Evolutionary conservation across 2,888 invertebrate species (phyloP).

Genomic region (Nemapogon koenigi): DNA sequence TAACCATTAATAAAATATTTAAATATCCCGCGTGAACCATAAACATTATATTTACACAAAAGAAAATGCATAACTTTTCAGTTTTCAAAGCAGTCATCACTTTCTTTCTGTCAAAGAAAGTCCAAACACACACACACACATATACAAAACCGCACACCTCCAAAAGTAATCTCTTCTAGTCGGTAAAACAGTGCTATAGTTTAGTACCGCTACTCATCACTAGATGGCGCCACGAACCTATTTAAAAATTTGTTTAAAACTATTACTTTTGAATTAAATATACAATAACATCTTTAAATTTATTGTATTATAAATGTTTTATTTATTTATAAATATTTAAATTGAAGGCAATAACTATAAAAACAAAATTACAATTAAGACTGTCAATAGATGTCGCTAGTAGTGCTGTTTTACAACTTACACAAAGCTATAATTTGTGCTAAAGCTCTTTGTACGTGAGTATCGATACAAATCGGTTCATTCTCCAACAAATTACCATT

Average conservation of each 20-base stretch:
- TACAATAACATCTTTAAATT: not conserved
- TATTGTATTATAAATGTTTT: not conserved
- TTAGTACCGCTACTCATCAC: conserved; percentile 25
- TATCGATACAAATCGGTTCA: conserved; percentile 47
- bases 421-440: conserved; percentile 9
- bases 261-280: not conserved
- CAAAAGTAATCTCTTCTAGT: conserved; percentile 10
- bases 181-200: conserved; percentile 16
- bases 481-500: conserved; percentile 49
- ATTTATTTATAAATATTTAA: not conserved
- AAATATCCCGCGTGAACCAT: too few species aligned
- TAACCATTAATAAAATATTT: too few species aligned
- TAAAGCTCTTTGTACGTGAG: conserved; percentile 36
- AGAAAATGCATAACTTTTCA: too few species aligned
- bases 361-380: not conserved
- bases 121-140: too few species aligned
- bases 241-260: not conserved
- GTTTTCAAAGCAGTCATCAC: too few species aligned
- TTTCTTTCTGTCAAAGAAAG: too few species aligned
- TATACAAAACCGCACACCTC: conserved; percentile 11
- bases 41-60: too few species aligned
- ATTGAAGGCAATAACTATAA: not conserved
- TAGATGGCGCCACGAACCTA: conserved; percentile 27
- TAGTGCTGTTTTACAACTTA: conserved; percentile 18
- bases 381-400: conserved; percentile 39